A percentile compares a stretch with the other conserved stretches of the same genome.
These are phyloP conservation scores for Dromaius novaehollandiae DNA, from an alignment of 2,113 vertebrate species.

Conservation along the genomic window DNA sequence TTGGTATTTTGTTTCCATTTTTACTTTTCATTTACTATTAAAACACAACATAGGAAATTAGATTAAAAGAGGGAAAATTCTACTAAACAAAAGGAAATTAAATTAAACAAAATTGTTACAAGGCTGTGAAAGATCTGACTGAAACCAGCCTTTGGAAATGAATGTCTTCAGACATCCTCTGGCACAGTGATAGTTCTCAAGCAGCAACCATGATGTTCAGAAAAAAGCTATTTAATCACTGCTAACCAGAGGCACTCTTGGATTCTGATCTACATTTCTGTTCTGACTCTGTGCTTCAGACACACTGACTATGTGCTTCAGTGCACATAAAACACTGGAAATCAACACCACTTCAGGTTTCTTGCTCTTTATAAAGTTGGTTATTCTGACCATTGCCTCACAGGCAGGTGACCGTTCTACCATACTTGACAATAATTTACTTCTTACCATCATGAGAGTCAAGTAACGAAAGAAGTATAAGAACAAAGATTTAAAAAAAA, in stretches of 20 bases:
- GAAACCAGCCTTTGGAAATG: slow-evolving; percentile 59
- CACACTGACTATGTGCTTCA: background rate
- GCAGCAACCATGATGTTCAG: background rate
- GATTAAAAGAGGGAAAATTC: slow-evolving; percentile 58
- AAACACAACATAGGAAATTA: slow-evolving; percentile 66
- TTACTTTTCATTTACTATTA: slow-evolving; percentile 52
- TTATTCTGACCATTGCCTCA: background rate
- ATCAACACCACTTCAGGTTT: background rate
- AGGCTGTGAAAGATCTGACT: slow-evolving; percentile 60
- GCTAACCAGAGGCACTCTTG: background rate
- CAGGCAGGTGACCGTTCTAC: background rate
- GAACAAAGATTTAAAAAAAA: background rate
- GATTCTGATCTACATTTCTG: background rate
- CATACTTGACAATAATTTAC: background rate
- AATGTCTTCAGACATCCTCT: slow-evolving; percentile 11
- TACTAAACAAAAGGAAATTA: slow-evolving; percentile 68
- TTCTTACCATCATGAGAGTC: background rate
- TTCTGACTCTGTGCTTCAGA: background rate
- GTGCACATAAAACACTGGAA: background rate
- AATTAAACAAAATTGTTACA: slow-evolving; percentile 60
- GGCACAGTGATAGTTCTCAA: background rate
- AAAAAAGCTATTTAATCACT: background rate
- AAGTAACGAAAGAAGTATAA: background rate
- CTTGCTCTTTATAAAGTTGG: background rate
- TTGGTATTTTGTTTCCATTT: slow-evolving; percentile 51